Evolutionary conservation across 2,888 invertebrate species (phyloP).

Genomic region (Schizotus pectinicornis): DNA sequence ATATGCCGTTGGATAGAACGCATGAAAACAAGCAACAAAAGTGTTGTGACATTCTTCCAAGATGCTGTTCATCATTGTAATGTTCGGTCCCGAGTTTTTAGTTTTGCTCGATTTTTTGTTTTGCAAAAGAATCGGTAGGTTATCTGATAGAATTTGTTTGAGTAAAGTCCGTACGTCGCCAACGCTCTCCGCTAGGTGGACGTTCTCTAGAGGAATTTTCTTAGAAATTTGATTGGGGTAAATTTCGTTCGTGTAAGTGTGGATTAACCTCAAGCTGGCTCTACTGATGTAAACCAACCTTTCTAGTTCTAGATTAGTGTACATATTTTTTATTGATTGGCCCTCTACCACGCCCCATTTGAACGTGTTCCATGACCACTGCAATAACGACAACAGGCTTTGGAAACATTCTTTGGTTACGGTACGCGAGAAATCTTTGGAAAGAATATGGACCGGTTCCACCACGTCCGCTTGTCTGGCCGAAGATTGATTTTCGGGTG

Average conservation of each 20-base stretch:
- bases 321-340: slow-evolving; percentile 58
- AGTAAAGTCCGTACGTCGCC: slow-evolving; percentile 84
- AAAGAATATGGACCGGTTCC: slow-evolving; percentile 85
- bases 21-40: slow-evolving; percentile 91
- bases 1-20: slow-evolving; percentile 92
- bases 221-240: slow-evolving; percentile 73
- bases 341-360: slow-evolving; percentile 73
- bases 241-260: slow-evolving; percentile 88
- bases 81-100: slow-evolving; percentile 60
- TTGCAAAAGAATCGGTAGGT: slow-evolving; percentile 57
- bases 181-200: slow-evolving; percentile 82
- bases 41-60: slow-evolving; percentile 90
- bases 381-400: slow-evolving; percentile 81
- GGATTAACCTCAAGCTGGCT: slow-evolving; percentile 80
- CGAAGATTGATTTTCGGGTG: slow-evolving; percentile 70
- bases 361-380: slow-evolving; percentile 92
- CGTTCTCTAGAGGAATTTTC: slow-evolving; percentile 69
- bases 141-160: slow-evolving; percentile 82
- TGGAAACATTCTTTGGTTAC: slow-evolving; percentile 88
- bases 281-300: slow-evolving; percentile 85
- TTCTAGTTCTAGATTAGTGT: slow-evolving; percentile 73
- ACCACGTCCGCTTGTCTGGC: slow-evolving; percentile 61
- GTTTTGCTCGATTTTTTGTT: slow-evolving; percentile 57
- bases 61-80: slow-evolving; percentile 74
- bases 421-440: slow-evolving; percentile 84